Percentiles rank a stretch among this genome's conserved stretches.
phyloP scores from a whole-genome alignment of 2,888 invertebrate species.

The Girardia tigrina region DNA sequence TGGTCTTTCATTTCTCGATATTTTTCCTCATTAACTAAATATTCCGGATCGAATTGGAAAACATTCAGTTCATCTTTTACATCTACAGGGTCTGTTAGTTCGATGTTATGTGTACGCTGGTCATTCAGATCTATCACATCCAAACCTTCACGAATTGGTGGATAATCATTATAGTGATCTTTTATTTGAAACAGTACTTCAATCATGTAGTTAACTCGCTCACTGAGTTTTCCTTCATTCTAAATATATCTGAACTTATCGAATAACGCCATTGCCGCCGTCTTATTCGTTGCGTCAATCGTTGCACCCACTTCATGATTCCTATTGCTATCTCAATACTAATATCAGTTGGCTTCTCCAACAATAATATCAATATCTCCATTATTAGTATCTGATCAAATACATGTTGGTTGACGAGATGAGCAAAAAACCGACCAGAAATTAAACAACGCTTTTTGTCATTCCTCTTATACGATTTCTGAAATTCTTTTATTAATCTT shows the following conservation, averaged over 20 bases:
- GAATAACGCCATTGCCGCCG: slow-evolving; percentile 65
- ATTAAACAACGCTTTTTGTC: slow-evolving; percentile 81
- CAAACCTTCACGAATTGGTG: slow-evolving; percentile 69
- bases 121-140: slow-evolving; percentile 92
- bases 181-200: slow-evolving; percentile 73
- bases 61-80: slow-evolving; percentile 58
- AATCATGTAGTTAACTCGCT: slow-evolving; percentile 91
- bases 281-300: slow-evolving; percentile 66
- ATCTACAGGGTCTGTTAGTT: slow-evolving; percentile 75
- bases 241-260: slow-evolving; percentile 82
- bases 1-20: neutral
- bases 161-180: slow-evolving; percentile 74
- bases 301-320: slow-evolving; percentile 85
- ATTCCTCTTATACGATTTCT: slow-evolving; percentile 76
- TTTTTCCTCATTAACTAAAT: neutral
- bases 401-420: slow-evolving; percentile 88
- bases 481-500: slow-evolving; percentile 79
- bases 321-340: slow-evolving; percentile 90
- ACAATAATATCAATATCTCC: slow-evolving; percentile 76
- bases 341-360: slow-evolving; percentile 88
- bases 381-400: slow-evolving; percentile 81
- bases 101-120: slow-evolving; percentile 82
- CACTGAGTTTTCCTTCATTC: slow-evolving; percentile 75
- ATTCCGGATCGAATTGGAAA: neutral
- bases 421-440: slow-evolving; percentile 78